phyloP scores from a whole-genome alignment of 1,140 invertebrate genomes.

The Trypoxylus dichotomus region DNA sequence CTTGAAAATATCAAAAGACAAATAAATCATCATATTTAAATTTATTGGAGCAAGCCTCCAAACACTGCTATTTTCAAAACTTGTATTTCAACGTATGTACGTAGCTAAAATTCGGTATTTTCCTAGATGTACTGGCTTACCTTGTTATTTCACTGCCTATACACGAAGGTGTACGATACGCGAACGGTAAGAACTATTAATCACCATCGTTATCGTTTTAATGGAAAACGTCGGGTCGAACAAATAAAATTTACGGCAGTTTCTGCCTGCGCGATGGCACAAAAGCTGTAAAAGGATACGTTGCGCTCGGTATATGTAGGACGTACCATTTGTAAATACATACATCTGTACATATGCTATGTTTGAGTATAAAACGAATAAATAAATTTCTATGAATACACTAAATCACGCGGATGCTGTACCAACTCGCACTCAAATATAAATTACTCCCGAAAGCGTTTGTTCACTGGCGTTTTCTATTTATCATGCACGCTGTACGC shows the following conservation, averaged over 20 bases:
- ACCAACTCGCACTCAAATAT: neutral
- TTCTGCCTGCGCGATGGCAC: neutral
- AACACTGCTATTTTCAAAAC: no score
- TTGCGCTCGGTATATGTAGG: neutral
- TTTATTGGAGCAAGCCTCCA: no score
- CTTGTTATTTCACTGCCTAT: no score
- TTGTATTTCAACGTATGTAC: no score
- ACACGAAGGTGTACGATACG: neutral
- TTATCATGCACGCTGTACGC: neutral
- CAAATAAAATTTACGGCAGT: slow-evolving; percentile 27
- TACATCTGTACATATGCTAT: neutral
- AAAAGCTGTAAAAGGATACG: neutral
- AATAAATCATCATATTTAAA: no score
- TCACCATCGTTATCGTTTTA: slow-evolving; percentile 24
- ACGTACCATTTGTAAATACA: neutral
- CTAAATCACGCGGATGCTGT: slow-evolving; percentile 1
- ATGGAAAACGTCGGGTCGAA: slow-evolving; percentile 19
- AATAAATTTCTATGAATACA: slow-evolving; percentile 16
- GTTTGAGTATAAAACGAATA: neutral
- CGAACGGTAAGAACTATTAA: slow-evolving; percentile 17
- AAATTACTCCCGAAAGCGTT: neutral
- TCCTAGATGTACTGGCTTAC: no score
- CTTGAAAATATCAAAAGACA: no score
- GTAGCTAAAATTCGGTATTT: no score
- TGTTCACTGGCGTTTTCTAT: neutral